Conservation (phyloP, 2,797 vertebrate species). For the Neosilurus mollespiculum region DNA sequence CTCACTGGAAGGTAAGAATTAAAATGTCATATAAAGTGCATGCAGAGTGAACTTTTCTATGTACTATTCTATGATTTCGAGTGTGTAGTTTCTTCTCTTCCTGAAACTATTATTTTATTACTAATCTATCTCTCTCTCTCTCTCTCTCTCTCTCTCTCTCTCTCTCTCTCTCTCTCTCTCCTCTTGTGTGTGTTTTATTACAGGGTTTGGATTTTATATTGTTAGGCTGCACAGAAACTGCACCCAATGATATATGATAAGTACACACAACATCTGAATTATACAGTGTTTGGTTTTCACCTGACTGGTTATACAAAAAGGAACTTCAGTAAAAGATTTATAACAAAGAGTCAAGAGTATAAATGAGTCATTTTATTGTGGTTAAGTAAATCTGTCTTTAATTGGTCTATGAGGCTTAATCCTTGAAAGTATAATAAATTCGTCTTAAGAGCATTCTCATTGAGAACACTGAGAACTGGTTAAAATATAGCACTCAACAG, state of each 20-base stretch:
- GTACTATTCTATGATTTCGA: not conserved
- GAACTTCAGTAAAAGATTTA: conserved; percentile 22
- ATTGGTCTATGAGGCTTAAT: not conserved
- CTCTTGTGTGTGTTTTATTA: not conserved
- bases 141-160: not conserved
- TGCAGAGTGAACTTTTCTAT: not conserved
- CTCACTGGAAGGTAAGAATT: conserved; percentile 51
- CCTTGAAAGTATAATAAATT: not conserved
- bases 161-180: not conserved
- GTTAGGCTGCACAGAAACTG: conserved; percentile 32
- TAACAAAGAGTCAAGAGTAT: not conserved
- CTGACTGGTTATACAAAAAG: conserved; percentile 1
- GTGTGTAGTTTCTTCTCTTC: not conserved
- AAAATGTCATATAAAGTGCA: not conserved
- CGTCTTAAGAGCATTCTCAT: not conserved
- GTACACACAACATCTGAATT: conserved; percentile 12
- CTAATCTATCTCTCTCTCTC: not conserved
- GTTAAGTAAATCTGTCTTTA: not conserved
- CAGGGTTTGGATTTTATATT: conserved; percentile 56
- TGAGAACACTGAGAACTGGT: not conserved
- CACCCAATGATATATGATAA: conserved; percentile 21
- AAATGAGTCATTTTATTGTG: not conserved
- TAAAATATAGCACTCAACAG: not conserved
- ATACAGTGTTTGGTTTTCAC: conserved; percentile 18
- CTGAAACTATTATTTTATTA: not conserved